Base-by-base conservation (phyloP, 2,113 vertebrate genomes). In the Ageneiosus marmoratus region DNA sequence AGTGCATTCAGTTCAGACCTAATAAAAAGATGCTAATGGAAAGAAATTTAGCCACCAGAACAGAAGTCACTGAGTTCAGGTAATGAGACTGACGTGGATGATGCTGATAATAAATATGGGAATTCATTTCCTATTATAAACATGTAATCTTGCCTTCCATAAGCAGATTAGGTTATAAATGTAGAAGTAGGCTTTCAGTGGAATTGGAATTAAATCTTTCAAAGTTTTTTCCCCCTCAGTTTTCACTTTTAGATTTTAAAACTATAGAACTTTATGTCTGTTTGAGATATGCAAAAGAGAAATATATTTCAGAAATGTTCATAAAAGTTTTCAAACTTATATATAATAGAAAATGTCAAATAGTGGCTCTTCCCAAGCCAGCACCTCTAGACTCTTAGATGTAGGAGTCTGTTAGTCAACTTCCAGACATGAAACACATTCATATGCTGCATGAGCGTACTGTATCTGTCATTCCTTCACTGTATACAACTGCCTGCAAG, bases 401-500 rank as follows among this genome's bases (percentile, higher is more conserved):
- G 27, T 58, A 76, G 46, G 34, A 53, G 22, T 34, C 29, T 16
- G 24, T 34, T 80, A 72, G 9, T 24, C 37, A 18, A 15, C 15
- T 51, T 72, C 12, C 24, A 56, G 73, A 55, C 48, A 51, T 15
- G 15, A 65, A 83, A 77, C 60, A 51, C 55, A 74, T 79, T 37
- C n/a, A 46, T 29, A 75, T 15, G 58, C 63, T 72, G 78, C 48
- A 77, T 72, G 37, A 55, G 79, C 20, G 34, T n/a, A n/a, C n/a
- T n/a, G n/a, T 41, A 81, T 86, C 75, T 74, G 67, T 87, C 65
- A 79, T 79, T n/a, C 72, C 80, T 72, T 56, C 67, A 65, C 24
- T 27, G 56, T 81, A 73, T 79, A 86, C 82, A 84, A 78, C 53
- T 81, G 63, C 63, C 24, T 87, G 74, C 72, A 84, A 58, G 62